Conservation (phyloP, 2,113 vertebrate species). For the Corvus moneduloides region DNA sequence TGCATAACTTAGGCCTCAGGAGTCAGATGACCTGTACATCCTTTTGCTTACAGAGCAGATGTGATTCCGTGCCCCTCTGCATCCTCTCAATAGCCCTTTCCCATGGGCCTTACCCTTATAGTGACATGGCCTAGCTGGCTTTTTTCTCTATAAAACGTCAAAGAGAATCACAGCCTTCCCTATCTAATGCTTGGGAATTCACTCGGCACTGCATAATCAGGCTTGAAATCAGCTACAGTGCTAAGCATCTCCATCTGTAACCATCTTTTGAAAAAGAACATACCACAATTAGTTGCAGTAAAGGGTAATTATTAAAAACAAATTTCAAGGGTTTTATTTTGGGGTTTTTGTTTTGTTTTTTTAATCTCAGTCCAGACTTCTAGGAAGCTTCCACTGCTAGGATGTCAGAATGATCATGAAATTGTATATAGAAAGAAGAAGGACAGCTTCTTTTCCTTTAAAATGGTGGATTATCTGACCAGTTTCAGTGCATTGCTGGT, state of each 20-base stretch:
- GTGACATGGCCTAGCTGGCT: neutral
- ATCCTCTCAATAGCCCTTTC: neutral
- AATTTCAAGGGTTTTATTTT: neutral
- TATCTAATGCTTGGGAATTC: neutral
- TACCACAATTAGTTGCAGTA: neutral
- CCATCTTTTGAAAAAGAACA: neutral
- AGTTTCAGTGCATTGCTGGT: neutral
- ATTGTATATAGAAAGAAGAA: neutral
- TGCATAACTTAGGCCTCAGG: neutral
- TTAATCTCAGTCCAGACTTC: neutral
- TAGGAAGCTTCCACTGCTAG: neutral
- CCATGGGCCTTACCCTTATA: rapidly evolving
- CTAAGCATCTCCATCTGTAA: neutral
- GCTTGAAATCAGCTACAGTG: neutral
- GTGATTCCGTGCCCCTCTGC: neutral
- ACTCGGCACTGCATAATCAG: neutral
- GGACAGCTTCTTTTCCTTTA: neutral
- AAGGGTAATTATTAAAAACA: neutral
- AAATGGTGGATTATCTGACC: neutral
- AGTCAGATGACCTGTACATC: neutral
- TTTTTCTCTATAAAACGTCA: neutral
- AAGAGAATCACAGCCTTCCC: neutral
- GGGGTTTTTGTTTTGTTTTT: rapidly evolving
- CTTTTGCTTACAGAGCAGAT: neutral
- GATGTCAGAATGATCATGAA: neutral